Evolutionary conservation across 1,140 invertebrate species (phyloP), one percentile per base, ranked within the genome.

Genomic region (Drosophila ananassae): DNA sequence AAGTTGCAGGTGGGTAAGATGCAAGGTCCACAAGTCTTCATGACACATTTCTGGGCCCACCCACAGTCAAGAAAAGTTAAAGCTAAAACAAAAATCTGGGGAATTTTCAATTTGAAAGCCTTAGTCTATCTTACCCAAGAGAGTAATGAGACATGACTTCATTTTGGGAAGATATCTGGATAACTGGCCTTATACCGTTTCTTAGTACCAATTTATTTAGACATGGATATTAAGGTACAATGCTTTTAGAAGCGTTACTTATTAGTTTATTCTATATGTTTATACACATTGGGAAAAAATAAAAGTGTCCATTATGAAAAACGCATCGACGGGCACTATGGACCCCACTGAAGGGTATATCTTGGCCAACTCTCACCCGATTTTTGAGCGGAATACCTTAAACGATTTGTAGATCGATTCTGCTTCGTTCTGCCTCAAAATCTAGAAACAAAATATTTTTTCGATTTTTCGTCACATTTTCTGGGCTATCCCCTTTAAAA

Each of bases 1-100:
- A 17, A 60, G 17, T 25, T 59, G 30, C 57, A 50, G 9, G 57
- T 37, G 4, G 46, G 46, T n/a, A 37, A 24, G 0, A 48, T 39
- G 13, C 57, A 51, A 6, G 21, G 21, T 8, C 47, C 46, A 2
- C 30, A 51, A 1, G 9, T 3, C 57, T 21, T 60, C 3, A 37
- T 25, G 47, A 21, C n/a, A 21, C 32, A 39, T 12, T 50, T 51
- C 3, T 34, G 0, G 6, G n/a, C 9, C 12, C 24, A 28, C 8
- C 3, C 32, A 48, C 12, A 30, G 2, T 12, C 32, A 1, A 62
- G 12, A 4, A 39, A 4, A 13, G 61, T 24, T 3, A 1, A 17
- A 24, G 4, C 30, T 61, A 17, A 12, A 25, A 6, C 39, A 12
- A 24, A 2, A 32, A 9, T 48, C 5, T 12, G 12, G 8, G 10